These are phyloP conservation scores for Pristionchus entomophagus DNA, from an alignment of 2,888 invertebrate genomes.

Conservation along the genomic window DNA sequence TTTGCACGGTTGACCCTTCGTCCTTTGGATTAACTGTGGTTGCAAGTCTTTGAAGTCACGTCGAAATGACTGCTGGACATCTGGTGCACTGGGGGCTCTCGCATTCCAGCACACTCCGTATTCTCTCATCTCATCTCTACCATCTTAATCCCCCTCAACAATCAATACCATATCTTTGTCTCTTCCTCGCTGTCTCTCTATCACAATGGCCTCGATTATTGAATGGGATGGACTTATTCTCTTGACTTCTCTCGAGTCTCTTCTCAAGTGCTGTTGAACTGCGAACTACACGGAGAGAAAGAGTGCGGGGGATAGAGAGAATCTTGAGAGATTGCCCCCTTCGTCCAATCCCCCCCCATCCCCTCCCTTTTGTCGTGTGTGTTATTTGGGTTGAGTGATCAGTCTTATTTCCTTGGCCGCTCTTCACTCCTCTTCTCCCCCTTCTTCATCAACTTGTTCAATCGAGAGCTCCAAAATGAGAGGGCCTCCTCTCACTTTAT, in stretches of 20 bases:
- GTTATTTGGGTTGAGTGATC: constrained; percentile 45
- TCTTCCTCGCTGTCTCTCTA: background rate
- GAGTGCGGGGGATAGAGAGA: background rate
- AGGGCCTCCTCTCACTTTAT: background rate
- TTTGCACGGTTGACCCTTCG: constrained; percentile 10
- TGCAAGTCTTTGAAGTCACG: constrained; percentile 34
- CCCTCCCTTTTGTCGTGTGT: background rate
- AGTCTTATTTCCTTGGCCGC: constrained; percentile 9
- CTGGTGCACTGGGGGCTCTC: constrained; percentile 1
- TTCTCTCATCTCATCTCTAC: constrained; percentile 25
- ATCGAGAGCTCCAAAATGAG: constrained; percentile 41
- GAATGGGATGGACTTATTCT: constrained; percentile 34
- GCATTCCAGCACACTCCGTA: background rate
- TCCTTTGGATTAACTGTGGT: constrained; percentile 1
- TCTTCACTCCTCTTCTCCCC: constrained; percentile 21
- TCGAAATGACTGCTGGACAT: constrained; percentile 9
- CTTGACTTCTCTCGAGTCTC: constrained; percentile 34
- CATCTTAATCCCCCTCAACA: constrained; percentile 36
- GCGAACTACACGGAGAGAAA: background rate
- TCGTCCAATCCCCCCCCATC: background rate
- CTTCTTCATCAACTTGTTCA: constrained; percentile 41
- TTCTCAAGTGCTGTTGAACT: constrained; percentile 31
- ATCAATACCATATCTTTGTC: constrained; percentile 22
- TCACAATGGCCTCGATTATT: constrained; percentile 42
- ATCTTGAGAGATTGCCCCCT: background rate